A percentile compares a stretch with the other conserved stretches of the same genome.
Conservation (phyloP, 2,113 vertebrate genomes). For the Lucifuga dentata region DNA sequence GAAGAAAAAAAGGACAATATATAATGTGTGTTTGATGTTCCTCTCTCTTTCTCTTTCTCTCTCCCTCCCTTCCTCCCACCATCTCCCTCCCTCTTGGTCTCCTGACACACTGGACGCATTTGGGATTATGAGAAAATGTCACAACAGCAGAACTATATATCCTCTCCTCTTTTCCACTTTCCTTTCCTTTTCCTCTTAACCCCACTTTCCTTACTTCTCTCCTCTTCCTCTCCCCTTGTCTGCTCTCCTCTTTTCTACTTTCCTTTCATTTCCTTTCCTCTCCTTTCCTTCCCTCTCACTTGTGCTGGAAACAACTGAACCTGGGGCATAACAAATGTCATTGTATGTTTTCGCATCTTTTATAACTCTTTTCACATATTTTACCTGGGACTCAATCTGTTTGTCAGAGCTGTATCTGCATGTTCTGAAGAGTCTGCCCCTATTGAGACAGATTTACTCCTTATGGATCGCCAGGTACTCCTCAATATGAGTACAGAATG, state of each 20-base stretch:
- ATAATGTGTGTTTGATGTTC: slow-evolving; percentile 32
- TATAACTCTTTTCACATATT: not conserved
- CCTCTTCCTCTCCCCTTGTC: too few relatives aligned
- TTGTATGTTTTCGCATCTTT: too few relatives aligned
- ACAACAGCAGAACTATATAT: slow-evolving; percentile 76
- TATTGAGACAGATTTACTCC: not conserved
- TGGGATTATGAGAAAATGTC: slow-evolving; percentile 78
- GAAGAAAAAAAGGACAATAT: slow-evolving; percentile 40
- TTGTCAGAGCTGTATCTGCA: not conserved
- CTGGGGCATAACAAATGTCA: too few relatives aligned
- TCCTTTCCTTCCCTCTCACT: too few relatives aligned
- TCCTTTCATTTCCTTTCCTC: too few relatives aligned
- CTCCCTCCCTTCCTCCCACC: slow-evolving; percentile 23
- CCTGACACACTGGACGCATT: slow-evolving; percentile 60
- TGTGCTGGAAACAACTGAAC: too few relatives aligned
- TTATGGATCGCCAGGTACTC: not conserved
- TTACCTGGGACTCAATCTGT: too few relatives aligned
- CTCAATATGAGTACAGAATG: not conserved
- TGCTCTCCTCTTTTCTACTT: too few relatives aligned
- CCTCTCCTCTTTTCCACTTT: slow-evolving; percentile 38
- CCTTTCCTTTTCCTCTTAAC: too few relatives aligned
- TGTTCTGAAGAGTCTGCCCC: not conserved
- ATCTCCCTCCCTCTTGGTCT: slow-evolving; percentile 31
- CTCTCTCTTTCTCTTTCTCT: not conserved
- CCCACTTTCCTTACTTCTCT: too few relatives aligned